phyloP scores from a whole-genome alignment of 1,140 invertebrate genomes.

The Caerostris darwini region DNA sequence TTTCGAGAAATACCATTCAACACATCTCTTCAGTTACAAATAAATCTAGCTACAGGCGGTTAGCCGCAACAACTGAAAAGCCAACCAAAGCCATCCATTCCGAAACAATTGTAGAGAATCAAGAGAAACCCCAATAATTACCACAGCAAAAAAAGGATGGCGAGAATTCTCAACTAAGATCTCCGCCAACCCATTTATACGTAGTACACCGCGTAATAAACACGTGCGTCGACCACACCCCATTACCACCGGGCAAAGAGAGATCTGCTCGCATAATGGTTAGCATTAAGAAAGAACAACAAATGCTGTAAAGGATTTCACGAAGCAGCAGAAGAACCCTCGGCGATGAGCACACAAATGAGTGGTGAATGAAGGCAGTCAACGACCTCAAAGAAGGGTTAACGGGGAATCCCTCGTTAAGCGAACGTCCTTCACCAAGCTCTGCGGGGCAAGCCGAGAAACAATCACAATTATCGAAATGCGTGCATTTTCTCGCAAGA shows the following conservation, averaged over 20 bases:
- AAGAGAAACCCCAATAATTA: neutral
- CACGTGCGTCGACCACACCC: neutral
- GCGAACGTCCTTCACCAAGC: neutral
- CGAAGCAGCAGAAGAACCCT: neutral
- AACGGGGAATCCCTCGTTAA: constrained; percentile 41
- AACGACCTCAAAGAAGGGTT: constrained; percentile 60
- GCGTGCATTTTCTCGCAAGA: constrained; percentile 69
- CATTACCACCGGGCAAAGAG: neutral
- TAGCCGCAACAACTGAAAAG: neutral
- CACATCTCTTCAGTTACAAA: neutral
- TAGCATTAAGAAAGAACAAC: neutral
- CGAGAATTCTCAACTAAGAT: neutral
- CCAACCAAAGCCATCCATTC: neutral
- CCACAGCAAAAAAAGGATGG: constrained; percentile 5
- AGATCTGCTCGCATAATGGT: constrained; percentile 5
- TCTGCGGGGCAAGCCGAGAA: constrained; percentile 23
- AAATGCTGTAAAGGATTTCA: neutral
- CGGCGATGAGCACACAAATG: neutral
- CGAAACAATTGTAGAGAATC: neutral
- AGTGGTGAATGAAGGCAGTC: constrained; percentile 33
- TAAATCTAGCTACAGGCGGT: neutral
- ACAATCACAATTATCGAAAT: constrained; percentile 58
- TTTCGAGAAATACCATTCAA: neutral
- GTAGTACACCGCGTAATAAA: neutral
- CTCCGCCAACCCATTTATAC: neutral